Percentiles rank a stretch among this genome's conserved stretches.
These are phyloP conservation scores for Noturus placidus DNA, from an alignment of 2,113 vertebrate genomes.

Conservation along the genomic window DNA sequence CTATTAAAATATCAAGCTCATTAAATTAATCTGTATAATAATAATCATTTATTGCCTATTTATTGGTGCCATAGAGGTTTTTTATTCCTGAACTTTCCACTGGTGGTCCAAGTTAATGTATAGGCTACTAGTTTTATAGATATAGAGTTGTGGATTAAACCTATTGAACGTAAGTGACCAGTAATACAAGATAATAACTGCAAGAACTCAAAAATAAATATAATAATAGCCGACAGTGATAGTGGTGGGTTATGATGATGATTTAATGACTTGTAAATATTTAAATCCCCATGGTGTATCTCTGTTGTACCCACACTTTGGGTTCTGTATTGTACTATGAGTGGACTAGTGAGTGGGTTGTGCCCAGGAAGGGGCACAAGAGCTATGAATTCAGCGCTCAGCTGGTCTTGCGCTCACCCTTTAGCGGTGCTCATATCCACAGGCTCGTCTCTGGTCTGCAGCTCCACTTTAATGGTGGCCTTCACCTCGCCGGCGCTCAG, in stretches of 20 bases:
- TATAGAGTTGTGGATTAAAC: background rate
- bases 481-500: conserved; percentile 76
- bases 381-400: background rate
- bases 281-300: background rate
- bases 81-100: background rate
- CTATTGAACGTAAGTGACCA: background rate
- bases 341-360: background rate
- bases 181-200: background rate
- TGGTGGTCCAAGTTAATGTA: background rate
- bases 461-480: conserved; percentile 81
- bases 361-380: background rate
- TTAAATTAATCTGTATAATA: background rate
- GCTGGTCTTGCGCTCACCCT: conserved; percentile 73
- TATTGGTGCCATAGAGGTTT: background rate
- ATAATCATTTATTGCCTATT: background rate
- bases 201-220: background rate
- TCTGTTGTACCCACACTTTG: background rate
- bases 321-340: background rate
- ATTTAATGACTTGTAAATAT: background rate
- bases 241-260: background rate
- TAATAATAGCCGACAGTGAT: background rate
- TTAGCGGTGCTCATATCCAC: conserved; percentile 91
- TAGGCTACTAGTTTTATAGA: too few species aligned
- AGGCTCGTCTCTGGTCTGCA: conserved; percentile 81
- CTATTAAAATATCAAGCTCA: background rate